Evolutionary conservation across 1,140 invertebrate genomes (phyloP), one percentile per base, ranked within the genome.

Genomic region (Brachionus sp.): DNA sequence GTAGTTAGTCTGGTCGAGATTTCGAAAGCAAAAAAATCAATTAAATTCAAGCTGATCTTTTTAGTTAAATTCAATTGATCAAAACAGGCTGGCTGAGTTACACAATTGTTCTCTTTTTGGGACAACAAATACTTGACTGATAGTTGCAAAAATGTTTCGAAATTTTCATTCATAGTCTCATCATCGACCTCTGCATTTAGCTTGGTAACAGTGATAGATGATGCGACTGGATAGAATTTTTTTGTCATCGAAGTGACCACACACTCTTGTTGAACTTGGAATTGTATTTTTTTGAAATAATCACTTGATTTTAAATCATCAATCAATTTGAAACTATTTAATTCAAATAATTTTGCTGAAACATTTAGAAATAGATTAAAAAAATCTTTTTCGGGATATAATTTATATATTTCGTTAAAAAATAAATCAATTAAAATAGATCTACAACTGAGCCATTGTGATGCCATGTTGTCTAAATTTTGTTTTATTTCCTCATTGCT

Each of bases 251-350:
- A 23, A 25, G 33, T 46, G 3, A 46, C 16, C 16, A 16, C 23
- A 35, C 13, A 1, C 7, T 75, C 70, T 13, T 39, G 2, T 29
- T 75, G 70, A 10, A 3, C n/a, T 19, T 73, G n/a, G 19, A 3
- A 35, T n/a, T 75, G 70, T 29, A 75, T 25, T 46, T 75, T 46
- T 75, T 75, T 75, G 13, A 13, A 75, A 75, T 35, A 75, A 46
- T 46, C 16, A 2, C 39, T 75, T 25, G 39, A 0, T 16, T 75
- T 75, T 2, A 75, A n/a, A 6, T 75, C 23, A 25, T 75, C 23
- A 25, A 75, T 75, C 44, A 75, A 46, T 5, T 75, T 25, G 13
- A 9, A n/a, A n/a, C 39, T 33, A 10, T 46, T 46, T 3, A 75
- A 23, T 29, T 75, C 39, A 23, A 75, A 75, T 5, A 75, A 46